phyloP scores from a whole-genome alignment of 2,888 invertebrate species.

The Pyrrhosoma nymphula region DNA sequence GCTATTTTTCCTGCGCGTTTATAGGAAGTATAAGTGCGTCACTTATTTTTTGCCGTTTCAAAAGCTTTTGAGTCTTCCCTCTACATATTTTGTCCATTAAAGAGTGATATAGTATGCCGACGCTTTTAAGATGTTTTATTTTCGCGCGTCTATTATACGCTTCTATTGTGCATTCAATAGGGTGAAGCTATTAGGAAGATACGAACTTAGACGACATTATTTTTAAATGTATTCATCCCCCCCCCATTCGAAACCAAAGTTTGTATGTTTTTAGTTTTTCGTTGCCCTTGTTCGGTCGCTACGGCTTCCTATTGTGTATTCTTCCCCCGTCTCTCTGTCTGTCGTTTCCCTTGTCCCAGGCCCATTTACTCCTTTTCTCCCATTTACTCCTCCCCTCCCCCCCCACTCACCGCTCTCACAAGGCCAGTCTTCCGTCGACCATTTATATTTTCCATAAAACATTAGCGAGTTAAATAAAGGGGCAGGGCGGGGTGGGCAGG shows the following conservation, averaged over 20 bases:
- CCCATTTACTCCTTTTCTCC: conserved; percentile 8
- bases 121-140: neutral
- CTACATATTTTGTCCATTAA: neutral
- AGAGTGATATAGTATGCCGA: neutral
- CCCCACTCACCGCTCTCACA: too few relatives aligned
- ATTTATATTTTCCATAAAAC: conserved; percentile 44
- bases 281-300: neutral
- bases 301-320: conserved; percentile 43
- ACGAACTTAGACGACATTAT: too few relatives aligned
- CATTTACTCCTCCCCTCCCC: conserved; percentile 11
- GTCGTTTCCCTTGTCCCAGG: neutral
- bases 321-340: neutral
- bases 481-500: neutral
- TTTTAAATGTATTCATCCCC: too few relatives aligned
- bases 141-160: neutral
- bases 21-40: neutral
- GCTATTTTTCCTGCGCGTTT: neutral
- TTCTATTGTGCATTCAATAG: too few relatives aligned
- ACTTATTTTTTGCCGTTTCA: neutral
- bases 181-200: too few relatives aligned
- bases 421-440: too few relatives aligned
- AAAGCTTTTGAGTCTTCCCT: neutral
- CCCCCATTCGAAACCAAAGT: neutral
- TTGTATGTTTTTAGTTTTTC: neutral
- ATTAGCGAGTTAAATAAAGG: conserved; percentile 34